Evolutionary conservation across 2,113 vertebrate genomes (phyloP), one percentile per base, ranked within the genome.

Genomic region (Caloenas nicobarica): DNA sequence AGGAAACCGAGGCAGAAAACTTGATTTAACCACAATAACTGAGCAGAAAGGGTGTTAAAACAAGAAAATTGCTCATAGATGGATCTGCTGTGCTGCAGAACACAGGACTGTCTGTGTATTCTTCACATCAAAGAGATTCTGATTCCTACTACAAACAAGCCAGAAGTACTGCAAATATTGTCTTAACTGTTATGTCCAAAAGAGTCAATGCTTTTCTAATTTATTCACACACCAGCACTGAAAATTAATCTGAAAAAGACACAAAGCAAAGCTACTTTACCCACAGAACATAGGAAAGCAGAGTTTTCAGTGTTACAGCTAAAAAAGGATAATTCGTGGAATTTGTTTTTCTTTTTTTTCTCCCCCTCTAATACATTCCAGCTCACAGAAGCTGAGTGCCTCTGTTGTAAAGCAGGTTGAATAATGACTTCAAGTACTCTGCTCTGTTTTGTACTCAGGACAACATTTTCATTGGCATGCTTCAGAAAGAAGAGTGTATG

Each of bases 381-480:
- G 64, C 81, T 89, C 79, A 81, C 73, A 95, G 89, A 85, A 94
- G 62, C 94, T 50, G 74, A 91, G 81, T 65, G 71, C 66, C 89
- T 79, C 84, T 94, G 31, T 66, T 79, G 70, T 88, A 88, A 88
- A 70, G 68, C 9, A 44, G 34, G 33, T 29, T 91, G 88, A 91
- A 80, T 94, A 81, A 89, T 73, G 70, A 62, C 62, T 81, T 56
- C 16, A 66, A 95, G 54, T 64, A 82, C 65, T 65, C 28, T 77
- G 54, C 74, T 91, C 88, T 77, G 66, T 88, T 96, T 89, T 86
- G 29, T 91, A 77, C 66, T 76, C 50, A 58, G 74, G 65, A 56
- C 71, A 89, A 72, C 62, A 46, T 85, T 92, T 88, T 85, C 72
- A 80, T n/a, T 90, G 77, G 51, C 64, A 46, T 54, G 71, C 50